A percentile compares a stretch with the other conserved stretches of the same genome.
phyloP scores from a whole-genome alignment of 2,113 vertebrate species.

The Cebus imitator region DNA sequence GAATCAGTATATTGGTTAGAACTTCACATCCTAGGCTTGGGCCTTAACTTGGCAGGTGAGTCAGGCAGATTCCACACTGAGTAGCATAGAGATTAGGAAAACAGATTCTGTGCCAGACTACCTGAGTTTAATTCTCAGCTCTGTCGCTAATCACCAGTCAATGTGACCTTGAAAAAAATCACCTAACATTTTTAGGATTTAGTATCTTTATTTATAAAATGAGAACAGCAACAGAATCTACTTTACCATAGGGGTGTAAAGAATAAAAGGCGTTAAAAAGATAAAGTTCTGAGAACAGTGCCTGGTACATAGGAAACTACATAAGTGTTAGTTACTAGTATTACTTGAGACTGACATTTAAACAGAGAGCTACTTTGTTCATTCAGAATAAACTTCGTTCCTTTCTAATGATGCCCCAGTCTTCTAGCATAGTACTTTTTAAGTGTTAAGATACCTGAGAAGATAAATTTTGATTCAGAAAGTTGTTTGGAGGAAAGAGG shows the following conservation, averaged over 20 bases:
- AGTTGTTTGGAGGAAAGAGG: not conserved
- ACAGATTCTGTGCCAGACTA: not conserved
- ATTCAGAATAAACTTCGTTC: not conserved
- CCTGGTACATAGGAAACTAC: not conserved
- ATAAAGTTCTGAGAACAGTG: not conserved
- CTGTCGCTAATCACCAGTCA: not conserved
- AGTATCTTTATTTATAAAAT: not conserved
- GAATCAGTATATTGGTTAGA: not conserved
- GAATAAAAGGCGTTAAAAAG: not conserved
- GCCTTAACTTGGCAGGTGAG: not conserved
- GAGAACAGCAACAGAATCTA: not conserved
- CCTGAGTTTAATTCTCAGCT: not conserved
- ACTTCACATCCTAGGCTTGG: not conserved
- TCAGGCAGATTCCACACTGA: not conserved
- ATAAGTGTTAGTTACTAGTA: not conserved
- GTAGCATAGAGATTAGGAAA: not conserved
- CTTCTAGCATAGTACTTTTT: not conserved
- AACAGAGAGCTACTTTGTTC: not conserved
- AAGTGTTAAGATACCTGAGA: not conserved
- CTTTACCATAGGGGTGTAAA: not conserved
- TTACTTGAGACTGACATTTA: not conserved
- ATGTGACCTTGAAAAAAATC: not conserved
- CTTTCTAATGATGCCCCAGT: not conserved
- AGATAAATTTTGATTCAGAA: not conserved
- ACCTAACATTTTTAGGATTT: not conserved